Base-by-base conservation (phyloP, 2,797 vertebrate species). In the Crocidura indochinensis region DNA sequence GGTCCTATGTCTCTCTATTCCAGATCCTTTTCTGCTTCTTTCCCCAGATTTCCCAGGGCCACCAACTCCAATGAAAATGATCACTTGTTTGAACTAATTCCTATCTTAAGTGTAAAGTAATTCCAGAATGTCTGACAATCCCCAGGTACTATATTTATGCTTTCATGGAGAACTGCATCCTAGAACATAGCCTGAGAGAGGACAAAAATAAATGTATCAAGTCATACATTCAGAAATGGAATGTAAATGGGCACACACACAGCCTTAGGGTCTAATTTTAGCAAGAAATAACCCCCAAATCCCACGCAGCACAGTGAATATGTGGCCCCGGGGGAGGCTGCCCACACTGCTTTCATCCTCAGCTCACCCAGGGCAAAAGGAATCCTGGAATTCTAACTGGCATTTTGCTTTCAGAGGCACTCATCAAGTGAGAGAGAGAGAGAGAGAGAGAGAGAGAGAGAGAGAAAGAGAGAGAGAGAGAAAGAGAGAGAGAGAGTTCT, bases 111-210 rank as follows among this genome's bases (percentile, higher is more conserved):
- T 95, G 64, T 85, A 94, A 77, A 95, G 90, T 0, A 95, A 93
- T 47, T 84, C 94, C 77, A 46, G 87, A 81, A 72, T 84, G 92
- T 72, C 91, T 85, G 97, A 74, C 82, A 94, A 94, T 44, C 46
- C 93, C 94, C 94, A 96, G 89, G 94, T 97, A 81, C 94, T 86
- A 69, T 12, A 75, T 62, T 94, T 94, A 95, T 3, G 3, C 95
- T 81, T 96, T 95, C 91, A 78, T 92, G 87, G 87, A 79, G 79
- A 85, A 95, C 94, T 94, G 97, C 95, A 95, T 93, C 96, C 96
- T 94, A 94, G 86, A 96, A 94, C 73, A 77, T 56, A 83, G 82
- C 91, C 71, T 95, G 85, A 11, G 51, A 44, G 44, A 8, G 72
- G 80, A 76, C 51, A 92, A 93, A 96, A 95, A 93, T 95, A 97